Evolutionary conservation across 2,797 vertebrate species (phyloP).

Genomic region (Epinephelus coioides): DNA sequence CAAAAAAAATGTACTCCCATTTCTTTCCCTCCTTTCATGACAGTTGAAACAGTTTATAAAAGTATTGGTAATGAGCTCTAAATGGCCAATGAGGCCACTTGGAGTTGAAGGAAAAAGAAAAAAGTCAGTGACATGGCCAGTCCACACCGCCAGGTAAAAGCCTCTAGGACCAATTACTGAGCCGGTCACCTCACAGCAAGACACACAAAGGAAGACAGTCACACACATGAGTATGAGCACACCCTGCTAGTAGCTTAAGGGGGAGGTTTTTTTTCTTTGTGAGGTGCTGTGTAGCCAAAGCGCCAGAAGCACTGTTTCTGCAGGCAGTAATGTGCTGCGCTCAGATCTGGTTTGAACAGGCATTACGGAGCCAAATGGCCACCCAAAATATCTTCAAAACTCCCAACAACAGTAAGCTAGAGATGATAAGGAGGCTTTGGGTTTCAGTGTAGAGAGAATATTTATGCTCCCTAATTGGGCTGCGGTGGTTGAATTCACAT

Average conservation of each 20-base stretch:
- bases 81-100: conserved; percentile 52
- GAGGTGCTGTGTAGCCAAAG: conserved; percentile 55
- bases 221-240: conserved; percentile 36
- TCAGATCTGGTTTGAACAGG: conserved; percentile 65
- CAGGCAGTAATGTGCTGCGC: conserved; percentile 50
- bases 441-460: conserved; percentile 51
- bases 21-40: conserved; percentile 36
- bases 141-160: conserved; percentile 68
- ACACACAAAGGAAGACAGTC: conserved; percentile 36
- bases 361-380: conserved; percentile 67
- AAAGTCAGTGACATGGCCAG: conserved; percentile 47
- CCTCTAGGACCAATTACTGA: conserved; percentile 78
- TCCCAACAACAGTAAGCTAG: conserved; percentile 38
- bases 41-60: conserved; percentile 47
- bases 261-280: conserved; percentile 27
- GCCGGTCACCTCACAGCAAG: conserved; percentile 45
- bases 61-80: conserved; percentile 71
- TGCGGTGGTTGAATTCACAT: conserved; percentile 52
- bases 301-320: conserved; percentile 49
- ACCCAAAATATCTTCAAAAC: conserved; percentile 64
- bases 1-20: conserved; percentile 35
- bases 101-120: conserved; percentile 8
- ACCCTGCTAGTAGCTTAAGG: conserved; percentile 42
- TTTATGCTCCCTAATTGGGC: conserved; percentile 65
- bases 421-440: conserved; percentile 45